Evolutionary conservation across 1,140 invertebrate genomes (phyloP), one percentile per base, ranked within the genome.

Genomic region (Oreohelix idahoensis): DNA sequence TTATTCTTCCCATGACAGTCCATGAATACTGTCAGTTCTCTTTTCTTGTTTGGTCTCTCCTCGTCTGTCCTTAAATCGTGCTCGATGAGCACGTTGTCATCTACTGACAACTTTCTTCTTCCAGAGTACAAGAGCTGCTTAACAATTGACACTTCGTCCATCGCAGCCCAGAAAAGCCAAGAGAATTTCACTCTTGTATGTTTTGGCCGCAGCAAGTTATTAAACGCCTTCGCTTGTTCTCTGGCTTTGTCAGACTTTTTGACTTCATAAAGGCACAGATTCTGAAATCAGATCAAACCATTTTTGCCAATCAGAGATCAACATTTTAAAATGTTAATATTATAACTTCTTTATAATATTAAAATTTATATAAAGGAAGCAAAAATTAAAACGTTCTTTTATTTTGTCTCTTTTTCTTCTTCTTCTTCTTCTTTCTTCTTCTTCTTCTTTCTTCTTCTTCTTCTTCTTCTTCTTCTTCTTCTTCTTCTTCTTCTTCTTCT

Each of bases 81-180:
- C 36, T 86, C 85, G 66, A 86, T 42, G 0, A 86, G 83, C 15
- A 86, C 83, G 58, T 53, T 75, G 38, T 86, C 85, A 11, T 74
- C 70, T 10, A 69, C 36, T 36, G 29, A 29, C 23, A 83, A 58
- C 23, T 73, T 74, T 26, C 83, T 58, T 39, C 53, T 49, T 32
- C 74, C 49, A n/a, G 49, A 39, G 32, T 66, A 78, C 58, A 84
- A 84, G 75, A 86, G 23, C 26, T 70, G 51, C 73, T 84, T 84
- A 17, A 84, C 51, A 0, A 70, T 5, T 0, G 85, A 86, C 36
- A 86, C 83, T 42, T 86, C 79, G 63, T 86, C 85, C 69, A 86
- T 82, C 42, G 49, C 74, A 20, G 85, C 85, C 75, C 70, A 75
- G 80, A 73, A 82, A 2, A 53, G n/a, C 26, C 5, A 20, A 4